Conservation (phyloP, 2,797 vertebrate species). For the Ceyx erithaca region DNA sequence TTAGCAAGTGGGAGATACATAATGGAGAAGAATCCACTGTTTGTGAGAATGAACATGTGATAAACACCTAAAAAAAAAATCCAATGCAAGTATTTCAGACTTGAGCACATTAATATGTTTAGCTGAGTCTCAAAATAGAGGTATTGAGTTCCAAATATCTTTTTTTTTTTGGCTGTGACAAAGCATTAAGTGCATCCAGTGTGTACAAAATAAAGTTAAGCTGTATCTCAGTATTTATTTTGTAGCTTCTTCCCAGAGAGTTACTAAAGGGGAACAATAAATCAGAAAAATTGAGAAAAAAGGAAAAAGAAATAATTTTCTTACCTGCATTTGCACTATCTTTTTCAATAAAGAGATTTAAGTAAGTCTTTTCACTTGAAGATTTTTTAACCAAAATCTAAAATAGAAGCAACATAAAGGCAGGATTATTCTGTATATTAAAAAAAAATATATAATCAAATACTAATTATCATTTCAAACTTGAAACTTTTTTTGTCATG, state of each 20-base stretch:
- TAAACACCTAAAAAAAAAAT: conserved; percentile 80
- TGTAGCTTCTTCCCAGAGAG: neutral
- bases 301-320: neutral
- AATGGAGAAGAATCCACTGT: conserved; percentile 89
- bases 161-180: neutral
- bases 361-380: conserved; percentile 78
- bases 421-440: neutral
- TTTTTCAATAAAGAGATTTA: conserved; percentile 82
- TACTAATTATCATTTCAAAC: neutral
- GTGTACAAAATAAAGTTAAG: neutral
- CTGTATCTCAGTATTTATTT: neutral
- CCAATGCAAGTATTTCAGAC: neutral
- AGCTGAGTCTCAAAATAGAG: neutral
- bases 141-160: neutral
- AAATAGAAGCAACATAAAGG: conserved; percentile 12
- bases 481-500: neutral
- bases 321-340: conserved; percentile 81
- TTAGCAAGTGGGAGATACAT: conserved; percentile 86
- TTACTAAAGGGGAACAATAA: neutral
- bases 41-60: conserved; percentile 87
- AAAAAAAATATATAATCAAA: neutral
- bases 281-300: neutral
- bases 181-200: neutral
- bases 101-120: neutral
- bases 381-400: conserved; percentile 83